These are phyloP conservation scores for Lepidurus arcticus DNA, from an alignment of 1,140 invertebrate species.

Conservation along the genomic window DNA sequence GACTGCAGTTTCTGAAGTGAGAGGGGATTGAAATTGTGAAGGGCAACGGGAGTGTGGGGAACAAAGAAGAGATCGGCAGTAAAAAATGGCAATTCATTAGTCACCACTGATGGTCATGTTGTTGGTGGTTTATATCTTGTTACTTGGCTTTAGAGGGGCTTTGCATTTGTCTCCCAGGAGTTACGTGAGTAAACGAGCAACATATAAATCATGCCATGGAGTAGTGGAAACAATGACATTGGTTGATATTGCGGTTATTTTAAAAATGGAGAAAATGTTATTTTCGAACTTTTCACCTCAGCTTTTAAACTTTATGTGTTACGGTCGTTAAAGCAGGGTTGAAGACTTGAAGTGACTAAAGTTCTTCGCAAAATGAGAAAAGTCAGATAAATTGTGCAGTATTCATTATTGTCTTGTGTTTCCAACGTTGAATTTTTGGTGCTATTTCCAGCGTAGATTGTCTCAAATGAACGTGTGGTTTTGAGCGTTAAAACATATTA, in stretches of 20 bases:
- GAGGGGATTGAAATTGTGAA: conserved; percentile 12
- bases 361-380: background rate
- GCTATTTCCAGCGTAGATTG: no score
- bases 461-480: no score
- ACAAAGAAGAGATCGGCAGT: conserved; percentile 1
- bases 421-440: background rate
- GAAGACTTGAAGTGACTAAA: background rate
- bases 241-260: background rate
- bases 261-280: no score
- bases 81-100: conserved; percentile 22
- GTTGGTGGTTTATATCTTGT: background rate
- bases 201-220: background rate
- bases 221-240: background rate
- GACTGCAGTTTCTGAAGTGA: background rate
- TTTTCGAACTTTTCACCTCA: no score
- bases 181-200: background rate
- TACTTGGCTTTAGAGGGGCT: background rate
- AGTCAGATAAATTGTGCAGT: background rate
- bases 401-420: background rate
- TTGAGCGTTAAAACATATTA: no score
- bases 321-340: background rate
- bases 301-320: no score
- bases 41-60: background rate
- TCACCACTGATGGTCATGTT: background rate
- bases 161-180: conserved; percentile 9